phyloP scores from a whole-genome alignment of 2,113 vertebrate species.

The Heterocephalus glaber region DNA sequence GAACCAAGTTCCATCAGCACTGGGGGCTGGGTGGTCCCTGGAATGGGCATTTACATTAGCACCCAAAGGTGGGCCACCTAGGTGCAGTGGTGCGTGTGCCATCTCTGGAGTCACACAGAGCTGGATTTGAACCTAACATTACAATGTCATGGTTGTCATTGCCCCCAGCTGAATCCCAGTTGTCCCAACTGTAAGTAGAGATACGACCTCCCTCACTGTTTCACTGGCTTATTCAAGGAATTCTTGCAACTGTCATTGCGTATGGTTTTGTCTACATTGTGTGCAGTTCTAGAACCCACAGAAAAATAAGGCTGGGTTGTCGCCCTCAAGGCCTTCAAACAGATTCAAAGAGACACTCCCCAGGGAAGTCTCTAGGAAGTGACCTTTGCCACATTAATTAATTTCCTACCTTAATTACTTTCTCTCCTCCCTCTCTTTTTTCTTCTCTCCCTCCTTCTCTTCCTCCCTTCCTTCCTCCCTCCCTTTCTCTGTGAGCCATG shows the following conservation, averaged over 20 bases:
- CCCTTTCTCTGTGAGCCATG: background rate
- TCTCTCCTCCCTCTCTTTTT: background rate
- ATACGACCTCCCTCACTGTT: fast-evolving
- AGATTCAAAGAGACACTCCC: background rate
- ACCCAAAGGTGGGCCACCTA: background rate
- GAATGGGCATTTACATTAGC: background rate
- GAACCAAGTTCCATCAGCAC: background rate
- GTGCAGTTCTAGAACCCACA: fast-evolving
- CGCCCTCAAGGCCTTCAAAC: background rate
- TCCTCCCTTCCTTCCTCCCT: background rate
- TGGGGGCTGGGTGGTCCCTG: background rate
- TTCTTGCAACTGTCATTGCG: background rate
- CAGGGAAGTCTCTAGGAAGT: background rate
- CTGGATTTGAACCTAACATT: fast-evolving
- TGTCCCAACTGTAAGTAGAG: fast-evolving
- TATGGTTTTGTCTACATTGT: background rate
- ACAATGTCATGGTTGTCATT: background rate
- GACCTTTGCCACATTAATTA: background rate
- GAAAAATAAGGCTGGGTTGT: background rate
- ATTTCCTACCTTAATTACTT: background rate
- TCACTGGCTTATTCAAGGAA: background rate
- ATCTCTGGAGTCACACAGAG: background rate
- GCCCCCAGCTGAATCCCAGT: fast-evolving
- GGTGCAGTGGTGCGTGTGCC: fast-evolving
- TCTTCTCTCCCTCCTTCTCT: background rate